These are phyloP conservation scores for Hylyphantes graminicola DNA, from an alignment of 1,140 invertebrate species.

Conservation along the genomic window DNA sequence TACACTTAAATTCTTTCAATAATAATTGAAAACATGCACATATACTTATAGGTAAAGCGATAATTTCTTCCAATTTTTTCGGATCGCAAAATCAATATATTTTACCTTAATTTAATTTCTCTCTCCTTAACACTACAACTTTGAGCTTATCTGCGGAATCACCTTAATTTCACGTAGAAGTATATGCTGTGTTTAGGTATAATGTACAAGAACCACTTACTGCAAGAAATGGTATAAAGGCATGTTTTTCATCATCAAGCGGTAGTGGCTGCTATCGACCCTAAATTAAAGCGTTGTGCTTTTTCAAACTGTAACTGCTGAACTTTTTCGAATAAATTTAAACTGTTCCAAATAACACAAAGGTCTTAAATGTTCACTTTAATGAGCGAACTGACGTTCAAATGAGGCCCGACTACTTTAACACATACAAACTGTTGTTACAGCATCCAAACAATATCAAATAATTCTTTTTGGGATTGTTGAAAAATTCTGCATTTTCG, in stretches of 20 bases:
- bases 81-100: slow-evolving; percentile 11
- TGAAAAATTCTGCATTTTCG: too few relatives aligned
- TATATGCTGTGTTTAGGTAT: background rate
- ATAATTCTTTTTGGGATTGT: background rate
- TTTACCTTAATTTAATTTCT: background rate
- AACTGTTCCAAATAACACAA: too few relatives aligned
- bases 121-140: background rate
- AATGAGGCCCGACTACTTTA: background rate
- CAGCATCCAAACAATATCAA: background rate
- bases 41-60: background rate
- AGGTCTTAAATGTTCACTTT: background rate
- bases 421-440: background rate
- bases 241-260: slow-evolving; percentile 25
- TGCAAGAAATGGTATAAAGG: slow-evolving; percentile 5
- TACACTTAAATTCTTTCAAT: background rate
- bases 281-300: slow-evolving; percentile 31
- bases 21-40: background rate
- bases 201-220: background rate
- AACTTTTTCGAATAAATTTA: background rate
- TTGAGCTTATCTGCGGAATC: slow-evolving; percentile 14
- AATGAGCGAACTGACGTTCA: background rate
- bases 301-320: background rate
- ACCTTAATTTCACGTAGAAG: background rate
- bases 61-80: background rate
- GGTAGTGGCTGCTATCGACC: slow-evolving; percentile 23